These are phyloP conservation scores for Theonella swinhoei DNA, from an alignment of 37 sponge, comb jelly and placozoan species.

Conservation along the genomic window DNA sequence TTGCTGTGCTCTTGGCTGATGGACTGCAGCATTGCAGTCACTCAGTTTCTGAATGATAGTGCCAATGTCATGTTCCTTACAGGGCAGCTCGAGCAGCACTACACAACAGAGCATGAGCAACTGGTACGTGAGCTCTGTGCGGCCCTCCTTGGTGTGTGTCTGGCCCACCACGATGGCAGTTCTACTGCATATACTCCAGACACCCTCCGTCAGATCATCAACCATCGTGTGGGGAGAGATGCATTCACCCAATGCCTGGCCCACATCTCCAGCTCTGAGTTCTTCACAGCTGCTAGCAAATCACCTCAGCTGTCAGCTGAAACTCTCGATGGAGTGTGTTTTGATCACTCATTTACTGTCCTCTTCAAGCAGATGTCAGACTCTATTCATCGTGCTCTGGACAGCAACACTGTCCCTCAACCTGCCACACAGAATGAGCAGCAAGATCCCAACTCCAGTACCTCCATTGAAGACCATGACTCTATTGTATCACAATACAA, in stretches of 20 bases:
- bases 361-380: constrained; percentile 65
- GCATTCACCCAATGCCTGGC: constrained; percentile 58
- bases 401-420: constrained; percentile 9
- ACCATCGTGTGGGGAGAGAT: constrained; percentile 73
- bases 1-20: constrained; percentile 83
- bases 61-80: constrained; percentile 77
- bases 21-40: constrained; percentile 71
- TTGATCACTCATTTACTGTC: constrained; percentile 65
- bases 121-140: constrained; percentile 75
- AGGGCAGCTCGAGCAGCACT: constrained; percentile 61
- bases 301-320: constrained; percentile 49
- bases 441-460: neutral
- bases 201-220: constrained; percentile 79
- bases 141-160: constrained; percentile 63
- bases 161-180: constrained; percentile 71
- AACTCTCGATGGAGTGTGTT: constrained; percentile 39
- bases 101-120: constrained; percentile 61
- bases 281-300: constrained; percentile 68
- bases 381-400: constrained; percentile 38
- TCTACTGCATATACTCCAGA: constrained; percentile 64
- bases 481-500: constrained; percentile 83
- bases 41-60: constrained; percentile 72
- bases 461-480: constrained; percentile 78
- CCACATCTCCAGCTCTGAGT: constrained; percentile 61
- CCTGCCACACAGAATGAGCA: constrained; percentile 1